phyloP scores from a whole-genome alignment of 2,113 vertebrate genomes.

The Alces alces region DNA sequence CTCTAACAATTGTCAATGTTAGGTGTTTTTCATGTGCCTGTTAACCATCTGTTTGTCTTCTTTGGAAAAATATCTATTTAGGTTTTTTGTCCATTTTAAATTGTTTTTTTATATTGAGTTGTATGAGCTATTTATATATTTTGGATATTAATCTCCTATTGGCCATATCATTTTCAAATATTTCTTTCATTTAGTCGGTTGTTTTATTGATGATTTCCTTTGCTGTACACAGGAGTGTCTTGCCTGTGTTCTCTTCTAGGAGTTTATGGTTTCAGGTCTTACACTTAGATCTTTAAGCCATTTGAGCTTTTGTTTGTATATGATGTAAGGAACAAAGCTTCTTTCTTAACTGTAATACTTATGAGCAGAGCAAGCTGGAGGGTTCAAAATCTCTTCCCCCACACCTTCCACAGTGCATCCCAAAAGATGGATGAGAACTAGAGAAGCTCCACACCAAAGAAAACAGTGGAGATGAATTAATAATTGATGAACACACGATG shows the following conservation, averaged over 20 bases:
- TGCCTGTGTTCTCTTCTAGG: neutral
- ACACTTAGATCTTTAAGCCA: neutral
- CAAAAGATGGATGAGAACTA: neutral
- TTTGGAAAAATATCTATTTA: neutral
- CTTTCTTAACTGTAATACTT: neutral
- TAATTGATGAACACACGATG: neutral
- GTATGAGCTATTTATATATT: neutral
- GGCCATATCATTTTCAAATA: neutral
- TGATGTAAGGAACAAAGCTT: neutral
- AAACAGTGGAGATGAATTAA: neutral
- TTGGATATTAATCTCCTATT: neutral
- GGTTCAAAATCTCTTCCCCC: neutral
- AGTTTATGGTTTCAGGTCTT: neutral
- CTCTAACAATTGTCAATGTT: neutral
- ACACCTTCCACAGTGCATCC: neutral
- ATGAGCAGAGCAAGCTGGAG: neutral
- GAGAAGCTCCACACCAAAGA: neutral
- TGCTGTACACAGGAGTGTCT: neutral
- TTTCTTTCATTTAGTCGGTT: neutral
- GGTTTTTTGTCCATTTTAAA: neutral
- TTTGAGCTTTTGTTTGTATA: neutral
- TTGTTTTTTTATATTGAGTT: neutral
- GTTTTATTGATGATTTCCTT: neutral
- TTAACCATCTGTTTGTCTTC: neutral
- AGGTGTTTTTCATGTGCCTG: neutral